Percentiles rank a stretch among this genome's conserved stretches.
Evolutionary conservation across 2,113 vertebrate genomes (phyloP).

Genomic region (Alces alces): DNA sequence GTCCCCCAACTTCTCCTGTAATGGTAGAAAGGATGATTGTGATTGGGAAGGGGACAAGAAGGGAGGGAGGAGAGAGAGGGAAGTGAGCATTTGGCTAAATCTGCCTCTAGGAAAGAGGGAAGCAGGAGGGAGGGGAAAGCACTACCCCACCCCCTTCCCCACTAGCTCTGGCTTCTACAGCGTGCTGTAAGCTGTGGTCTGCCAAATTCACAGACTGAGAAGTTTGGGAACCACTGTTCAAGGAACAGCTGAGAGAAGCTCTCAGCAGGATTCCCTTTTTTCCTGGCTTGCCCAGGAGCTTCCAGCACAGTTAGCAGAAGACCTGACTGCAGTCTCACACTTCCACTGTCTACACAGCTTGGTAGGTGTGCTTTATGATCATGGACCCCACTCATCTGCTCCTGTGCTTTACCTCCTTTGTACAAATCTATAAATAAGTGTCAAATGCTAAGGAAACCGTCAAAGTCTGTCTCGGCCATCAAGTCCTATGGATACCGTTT

Average conservation of each 20-base stretch:
- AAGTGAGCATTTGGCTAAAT: not conserved
- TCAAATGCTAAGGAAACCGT: not conserved
- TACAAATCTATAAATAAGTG: not conserved
- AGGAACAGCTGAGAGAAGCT: slow-evolving; percentile 25
- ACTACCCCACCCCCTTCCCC: not conserved
- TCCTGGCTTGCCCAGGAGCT: not conserved
- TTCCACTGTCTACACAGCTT: not conserved
- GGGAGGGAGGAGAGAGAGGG: not conserved
- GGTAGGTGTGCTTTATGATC: not conserved
- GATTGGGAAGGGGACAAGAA: not conserved
- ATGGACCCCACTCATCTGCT: accelerated
- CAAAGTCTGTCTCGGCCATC: not conserved
- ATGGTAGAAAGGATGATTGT: not conserved
- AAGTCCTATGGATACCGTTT: slow-evolving; percentile 44
- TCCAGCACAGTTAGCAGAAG: not conserved
- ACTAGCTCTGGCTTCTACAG: not conserved
- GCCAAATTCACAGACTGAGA: not conserved
- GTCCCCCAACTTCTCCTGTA: not conserved
- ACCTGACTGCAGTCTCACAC: not conserved
- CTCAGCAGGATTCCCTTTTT: slow-evolving; percentile 10
- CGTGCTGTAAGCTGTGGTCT: not conserved
- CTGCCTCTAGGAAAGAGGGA: not conserved
- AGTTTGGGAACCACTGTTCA: not conserved
- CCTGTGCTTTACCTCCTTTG: not conserved
- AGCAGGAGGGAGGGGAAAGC: not conserved